Evolutionary conservation across 2,888 invertebrate genomes (phyloP).

Genomic region (Miltochrista miniata): DNA sequence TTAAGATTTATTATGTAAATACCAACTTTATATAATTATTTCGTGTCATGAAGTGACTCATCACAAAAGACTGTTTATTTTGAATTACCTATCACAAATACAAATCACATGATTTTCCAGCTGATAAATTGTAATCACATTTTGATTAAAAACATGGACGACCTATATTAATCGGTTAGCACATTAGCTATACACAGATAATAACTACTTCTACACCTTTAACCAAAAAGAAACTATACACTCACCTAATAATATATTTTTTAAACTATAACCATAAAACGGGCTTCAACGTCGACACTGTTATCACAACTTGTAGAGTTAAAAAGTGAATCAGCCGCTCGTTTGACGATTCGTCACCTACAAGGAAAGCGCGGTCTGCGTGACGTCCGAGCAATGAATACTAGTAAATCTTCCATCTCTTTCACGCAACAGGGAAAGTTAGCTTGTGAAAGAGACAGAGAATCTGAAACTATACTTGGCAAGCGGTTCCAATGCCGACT

Average conservation of each 20-base stretch:
- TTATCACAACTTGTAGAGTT: constrained; percentile 30
- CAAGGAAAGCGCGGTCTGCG: constrained; percentile 48
- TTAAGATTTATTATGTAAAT: too few species aligned
- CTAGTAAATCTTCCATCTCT: constrained; percentile 20
- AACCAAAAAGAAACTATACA: background rate
- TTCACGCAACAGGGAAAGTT: constrained; percentile 15
- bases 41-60: background rate
- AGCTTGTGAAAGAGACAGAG: constrained; percentile 36
- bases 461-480: constrained; percentile 31
- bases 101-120: constrained; percentile 21
- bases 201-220: constrained; percentile 4
- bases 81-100: constrained; percentile 5
- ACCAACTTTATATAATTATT: too few species aligned
- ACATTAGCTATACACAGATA: constrained; percentile 11
- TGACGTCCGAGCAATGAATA: constrained; percentile 48
- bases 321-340: constrained; percentile 35
- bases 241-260: constrained; percentile 34
- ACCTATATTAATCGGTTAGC: constrained; percentile 39
- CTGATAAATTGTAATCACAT: constrained; percentile 15
- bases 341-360: constrained; percentile 44
- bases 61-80: background rate
- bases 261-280: constrained; percentile 25
- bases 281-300: constrained; percentile 19
- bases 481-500: constrained; percentile 52
- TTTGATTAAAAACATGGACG: constrained; percentile 41